phyloP scores from a whole-genome alignment of 2,888 invertebrate species.

The Pammene aurita region DNA sequence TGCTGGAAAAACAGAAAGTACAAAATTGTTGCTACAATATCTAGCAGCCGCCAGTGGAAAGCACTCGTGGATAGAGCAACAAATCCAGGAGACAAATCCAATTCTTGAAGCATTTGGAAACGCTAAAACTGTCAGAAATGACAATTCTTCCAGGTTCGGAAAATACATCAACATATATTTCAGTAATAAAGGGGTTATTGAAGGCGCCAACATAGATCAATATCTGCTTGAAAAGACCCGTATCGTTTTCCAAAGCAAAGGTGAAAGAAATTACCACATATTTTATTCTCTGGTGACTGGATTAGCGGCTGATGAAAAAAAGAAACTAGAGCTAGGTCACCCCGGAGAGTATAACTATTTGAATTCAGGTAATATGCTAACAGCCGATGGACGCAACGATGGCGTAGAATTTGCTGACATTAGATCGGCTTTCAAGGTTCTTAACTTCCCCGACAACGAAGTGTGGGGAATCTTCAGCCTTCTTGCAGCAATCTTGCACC shows the following conservation, averaged over 20 bases:
- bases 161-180: constrained; percentile 97
- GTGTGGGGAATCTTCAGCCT: constrained; percentile 93
- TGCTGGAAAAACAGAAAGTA: constrained; percentile 98
- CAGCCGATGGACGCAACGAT: constrained; percentile 93
- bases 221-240: constrained; percentile 97
- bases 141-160: constrained; percentile 98
- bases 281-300: constrained; percentile 96
- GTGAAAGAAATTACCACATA: constrained; percentile 97
- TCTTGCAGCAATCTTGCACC: constrained; percentile 93
- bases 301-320: constrained; percentile 90
- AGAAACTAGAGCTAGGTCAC: constrained; percentile 88
- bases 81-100: constrained; percentile 98
- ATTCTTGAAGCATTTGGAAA: constrained; percentile 99
- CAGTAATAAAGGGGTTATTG: constrained; percentile 91
- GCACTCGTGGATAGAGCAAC: constrained; percentile 98
- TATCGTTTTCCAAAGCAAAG: constrained; percentile 93
- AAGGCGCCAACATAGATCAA: constrained; percentile 97
- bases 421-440: constrained; percentile 95
- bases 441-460: constrained; percentile 93
- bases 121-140: constrained; percentile 97
- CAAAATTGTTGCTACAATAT: constrained; percentile 96
- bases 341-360: constrained; percentile 91
- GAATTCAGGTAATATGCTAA: constrained; percentile 89
- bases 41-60: constrained; percentile 96
- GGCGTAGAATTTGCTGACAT: constrained; percentile 93